These are phyloP conservation scores for Agrochola lota DNA, from an alignment of 2,888 invertebrate species.

Conservation along the genomic window DNA sequence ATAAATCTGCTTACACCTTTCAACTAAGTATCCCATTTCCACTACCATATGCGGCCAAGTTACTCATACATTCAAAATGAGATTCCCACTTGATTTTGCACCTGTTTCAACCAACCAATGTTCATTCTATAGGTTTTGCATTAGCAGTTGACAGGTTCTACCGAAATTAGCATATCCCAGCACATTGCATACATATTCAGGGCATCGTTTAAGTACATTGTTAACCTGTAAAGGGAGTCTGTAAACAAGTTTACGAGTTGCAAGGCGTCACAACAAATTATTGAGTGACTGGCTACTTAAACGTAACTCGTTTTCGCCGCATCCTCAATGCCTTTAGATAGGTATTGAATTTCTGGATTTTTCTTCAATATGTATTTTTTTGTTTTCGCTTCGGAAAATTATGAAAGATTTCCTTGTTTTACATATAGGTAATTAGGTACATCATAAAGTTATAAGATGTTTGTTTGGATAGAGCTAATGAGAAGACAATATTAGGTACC, in stretches of 20 bases:
- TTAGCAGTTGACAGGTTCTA: constrained; percentile 27
- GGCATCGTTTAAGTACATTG: constrained; percentile 37
- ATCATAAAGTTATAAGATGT: neutral
- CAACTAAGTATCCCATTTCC: too few species aligned
- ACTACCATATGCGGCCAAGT: neutral
- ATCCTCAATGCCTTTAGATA: neutral
- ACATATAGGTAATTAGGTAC: neutral
- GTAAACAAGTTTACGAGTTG: constrained; percentile 45
- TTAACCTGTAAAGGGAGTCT: constrained; percentile 34
- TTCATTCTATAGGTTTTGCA: neutral
- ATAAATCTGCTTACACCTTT: too few species aligned
- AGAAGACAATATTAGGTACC: neutral
- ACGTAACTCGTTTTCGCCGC: constrained; percentile 38
- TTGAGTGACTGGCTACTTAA: constrained; percentile 31
- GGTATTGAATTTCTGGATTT: constrained; percentile 10
- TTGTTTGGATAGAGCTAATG: neutral
- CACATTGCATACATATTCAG: constrained; percentile 30
- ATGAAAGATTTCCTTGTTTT: neutral
- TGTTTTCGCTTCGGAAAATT: neutral
- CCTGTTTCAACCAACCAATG: constrained; percentile 8
- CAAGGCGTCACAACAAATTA: constrained; percentile 46
- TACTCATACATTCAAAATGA: constrained; percentile 2
- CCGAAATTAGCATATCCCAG: constrained; percentile 31
- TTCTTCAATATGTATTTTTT: neutral
- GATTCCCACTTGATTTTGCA: constrained; percentile 11